Evolutionary conservation across 23 tunicate genomes (phyloP).

Genomic region (Botrylloides violaceus): DNA sequence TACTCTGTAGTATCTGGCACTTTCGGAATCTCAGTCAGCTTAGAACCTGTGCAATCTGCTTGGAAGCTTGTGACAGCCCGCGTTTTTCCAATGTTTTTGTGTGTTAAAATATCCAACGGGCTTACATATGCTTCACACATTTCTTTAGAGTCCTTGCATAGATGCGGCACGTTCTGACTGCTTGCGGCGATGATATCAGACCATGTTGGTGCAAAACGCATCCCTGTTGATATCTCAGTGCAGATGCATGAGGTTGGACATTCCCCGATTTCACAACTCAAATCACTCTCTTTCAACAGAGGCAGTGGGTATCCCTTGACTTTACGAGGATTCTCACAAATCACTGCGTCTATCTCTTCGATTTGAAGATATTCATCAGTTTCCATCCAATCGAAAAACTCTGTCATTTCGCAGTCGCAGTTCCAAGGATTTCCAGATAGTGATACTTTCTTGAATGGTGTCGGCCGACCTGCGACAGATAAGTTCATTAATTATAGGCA

Average conservation of each 20-base stretch:
- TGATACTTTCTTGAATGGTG: neutral
- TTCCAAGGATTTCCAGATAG: constrained; percentile 14
- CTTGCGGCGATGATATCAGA: neutral
- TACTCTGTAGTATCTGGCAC: constrained; percentile 11
- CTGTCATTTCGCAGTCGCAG: constrained; percentile 25
- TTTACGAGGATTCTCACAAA: constrained; percentile 7
- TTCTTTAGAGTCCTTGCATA: no score
- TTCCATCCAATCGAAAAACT: constrained; percentile 5
- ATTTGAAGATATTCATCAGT: constrained; percentile 21
- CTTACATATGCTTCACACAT: neutral
- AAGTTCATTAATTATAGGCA: no score
- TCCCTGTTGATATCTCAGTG: neutral
- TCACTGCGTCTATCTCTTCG: neutral
- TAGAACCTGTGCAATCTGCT: constrained; percentile 13
- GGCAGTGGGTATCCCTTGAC: neutral
- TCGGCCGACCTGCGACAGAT: no score
- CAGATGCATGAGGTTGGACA: constrained; percentile 27
- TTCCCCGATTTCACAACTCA: constrained; percentile 10
- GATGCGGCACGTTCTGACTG: neutral
- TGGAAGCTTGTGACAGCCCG: neutral
- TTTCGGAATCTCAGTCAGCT: neutral
- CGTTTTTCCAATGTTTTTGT: neutral
- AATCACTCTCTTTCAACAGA: neutral
- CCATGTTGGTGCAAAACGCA: neutral
- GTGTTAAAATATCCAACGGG: neutral